Percentiles rank a stretch among this genome's conserved stretches.
phyloP scores from a whole-genome alignment of 2,888 invertebrate genomes.

The Scaptomyza reducta region DNA sequence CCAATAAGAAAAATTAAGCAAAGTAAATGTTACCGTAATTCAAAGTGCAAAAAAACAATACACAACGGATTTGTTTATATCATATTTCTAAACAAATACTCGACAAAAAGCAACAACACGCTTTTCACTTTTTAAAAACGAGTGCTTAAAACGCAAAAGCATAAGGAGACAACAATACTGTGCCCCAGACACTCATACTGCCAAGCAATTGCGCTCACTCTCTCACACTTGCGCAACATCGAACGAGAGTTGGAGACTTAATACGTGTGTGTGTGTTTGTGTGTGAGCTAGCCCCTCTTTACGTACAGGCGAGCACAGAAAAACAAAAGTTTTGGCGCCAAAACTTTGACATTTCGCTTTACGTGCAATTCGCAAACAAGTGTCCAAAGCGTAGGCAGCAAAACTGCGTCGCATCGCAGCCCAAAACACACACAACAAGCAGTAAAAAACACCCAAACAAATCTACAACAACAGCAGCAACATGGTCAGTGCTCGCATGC shows the following conservation, averaged over 20 bases:
- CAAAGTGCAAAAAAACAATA: constrained; percentile 32
- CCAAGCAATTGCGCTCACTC: constrained; percentile 33
- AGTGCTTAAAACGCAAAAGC: constrained; percentile 45
- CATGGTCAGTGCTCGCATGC: constrained; percentile 80
- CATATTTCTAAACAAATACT: constrained; percentile 65
- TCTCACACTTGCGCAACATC: constrained; percentile 22
- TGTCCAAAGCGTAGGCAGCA: constrained; percentile 49
- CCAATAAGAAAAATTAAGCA: constrained; percentile 20
- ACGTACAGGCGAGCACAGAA: constrained; percentile 63
- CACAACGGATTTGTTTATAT: constrained; percentile 65
- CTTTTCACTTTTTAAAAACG: constrained; percentile 63
- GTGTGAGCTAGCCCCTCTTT: constrained; percentile 47
- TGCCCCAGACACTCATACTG: constrained; percentile 30
- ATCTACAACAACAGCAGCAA: constrained; percentile 27
- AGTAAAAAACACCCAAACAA: constrained; percentile 15
- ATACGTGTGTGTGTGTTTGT: constrained; percentile 10
- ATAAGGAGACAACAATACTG: constrained; percentile 43
- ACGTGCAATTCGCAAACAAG: constrained; percentile 65
- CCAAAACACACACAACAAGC: constrained; percentile 32
- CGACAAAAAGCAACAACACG: constrained; percentile 43
- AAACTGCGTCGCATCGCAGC: constrained; percentile 57
- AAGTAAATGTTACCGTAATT: background rate
- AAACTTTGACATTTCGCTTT: constrained; percentile 76
- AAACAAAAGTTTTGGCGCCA: constrained; percentile 80
- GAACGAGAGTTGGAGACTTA: constrained; percentile 57